phyloP scores from a whole-genome alignment of 2,888 invertebrate species.

The Philopedon plagiatum region DNA sequence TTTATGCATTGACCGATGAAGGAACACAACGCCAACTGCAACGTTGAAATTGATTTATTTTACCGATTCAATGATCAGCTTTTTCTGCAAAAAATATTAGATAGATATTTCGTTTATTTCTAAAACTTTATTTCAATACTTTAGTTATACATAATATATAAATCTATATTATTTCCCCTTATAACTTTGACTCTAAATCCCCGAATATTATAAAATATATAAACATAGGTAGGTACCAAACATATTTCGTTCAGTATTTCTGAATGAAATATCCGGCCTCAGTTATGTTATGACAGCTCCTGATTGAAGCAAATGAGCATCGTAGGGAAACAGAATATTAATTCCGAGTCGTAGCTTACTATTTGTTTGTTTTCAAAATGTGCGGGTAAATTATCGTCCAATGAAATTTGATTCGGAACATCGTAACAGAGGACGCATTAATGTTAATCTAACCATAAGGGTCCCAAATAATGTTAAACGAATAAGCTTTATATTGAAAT shows the following conservation, averaged over 20 bases:
- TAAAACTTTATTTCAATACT: too few species aligned
- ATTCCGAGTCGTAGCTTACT: slow-evolving; percentile 55
- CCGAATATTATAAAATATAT: background rate
- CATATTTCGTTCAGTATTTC: slow-evolving; percentile 9
- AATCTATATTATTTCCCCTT: too few species aligned
- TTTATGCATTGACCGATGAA: too few species aligned
- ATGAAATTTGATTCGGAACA: slow-evolving; percentile 64
- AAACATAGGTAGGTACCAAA: slow-evolving; percentile 6
- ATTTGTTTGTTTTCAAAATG: slow-evolving; percentile 63
- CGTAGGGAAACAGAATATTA: slow-evolving; percentile 58
- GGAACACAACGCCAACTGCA: too few species aligned
- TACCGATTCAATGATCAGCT: too few species aligned
- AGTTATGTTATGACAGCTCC: slow-evolving; percentile 64
- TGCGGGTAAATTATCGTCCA: slow-evolving; percentile 65
- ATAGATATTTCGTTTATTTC: too few species aligned
- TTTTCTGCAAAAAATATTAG: too few species aligned
- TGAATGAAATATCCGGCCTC: slow-evolving; percentile 59
- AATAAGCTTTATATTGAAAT: slow-evolving; percentile 10
- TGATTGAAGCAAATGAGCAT: slow-evolving; percentile 64
- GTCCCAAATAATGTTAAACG: slow-evolving; percentile 45
- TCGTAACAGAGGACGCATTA: slow-evolving; percentile 59
- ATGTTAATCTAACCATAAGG: slow-evolving; percentile 58
- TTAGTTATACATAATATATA: too few species aligned
- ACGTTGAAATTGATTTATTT: too few species aligned
- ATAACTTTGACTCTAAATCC: too few species aligned